These are phyloP conservation scores for Palythoa heliodiscus DNA, from an alignment of 92 coral and sea anemone species.

Conservation along the genomic window DNA sequence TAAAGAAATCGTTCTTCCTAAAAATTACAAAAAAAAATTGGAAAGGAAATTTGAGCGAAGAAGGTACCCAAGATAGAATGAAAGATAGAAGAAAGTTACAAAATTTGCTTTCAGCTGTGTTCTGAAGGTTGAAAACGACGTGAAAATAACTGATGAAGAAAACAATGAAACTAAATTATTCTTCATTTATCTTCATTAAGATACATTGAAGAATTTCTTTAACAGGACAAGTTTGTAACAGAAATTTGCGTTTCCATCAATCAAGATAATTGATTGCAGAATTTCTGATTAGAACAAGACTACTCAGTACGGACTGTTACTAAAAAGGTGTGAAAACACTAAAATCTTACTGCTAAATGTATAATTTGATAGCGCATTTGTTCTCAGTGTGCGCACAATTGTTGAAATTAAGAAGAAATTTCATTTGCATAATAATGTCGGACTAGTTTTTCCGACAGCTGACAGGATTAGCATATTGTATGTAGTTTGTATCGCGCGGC, in stretches of 20 bases:
- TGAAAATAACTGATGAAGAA: too few species aligned
- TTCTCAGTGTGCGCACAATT: background rate
- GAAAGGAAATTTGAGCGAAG: too few species aligned
- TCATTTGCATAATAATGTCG: background rate
- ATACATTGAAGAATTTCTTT: too few species aligned
- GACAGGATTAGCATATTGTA: background rate
- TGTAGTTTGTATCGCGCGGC: background rate
- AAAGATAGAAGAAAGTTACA: too few species aligned
- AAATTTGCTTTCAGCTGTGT: too few species aligned
- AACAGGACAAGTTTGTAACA: background rate
- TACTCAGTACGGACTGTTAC: background rate
- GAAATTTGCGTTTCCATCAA: background rate
- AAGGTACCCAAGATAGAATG: too few species aligned
- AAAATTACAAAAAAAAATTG: too few species aligned
- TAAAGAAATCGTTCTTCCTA: too few species aligned
- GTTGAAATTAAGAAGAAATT: background rate
- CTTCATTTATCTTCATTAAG: too few species aligned
- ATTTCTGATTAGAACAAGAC: background rate
- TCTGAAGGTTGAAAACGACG: too few species aligned
- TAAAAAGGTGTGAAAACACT: background rate
- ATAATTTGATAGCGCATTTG: background rate
- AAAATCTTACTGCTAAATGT: background rate
- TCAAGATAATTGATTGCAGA: background rate
- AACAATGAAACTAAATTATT: too few species aligned
- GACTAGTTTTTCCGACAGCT: constrained; percentile 1